Evolutionary conservation across 2,888 invertebrate genomes (phyloP), one percentile per base, ranked within the genome.

Genomic region (Parnassius smintheus): DNA sequence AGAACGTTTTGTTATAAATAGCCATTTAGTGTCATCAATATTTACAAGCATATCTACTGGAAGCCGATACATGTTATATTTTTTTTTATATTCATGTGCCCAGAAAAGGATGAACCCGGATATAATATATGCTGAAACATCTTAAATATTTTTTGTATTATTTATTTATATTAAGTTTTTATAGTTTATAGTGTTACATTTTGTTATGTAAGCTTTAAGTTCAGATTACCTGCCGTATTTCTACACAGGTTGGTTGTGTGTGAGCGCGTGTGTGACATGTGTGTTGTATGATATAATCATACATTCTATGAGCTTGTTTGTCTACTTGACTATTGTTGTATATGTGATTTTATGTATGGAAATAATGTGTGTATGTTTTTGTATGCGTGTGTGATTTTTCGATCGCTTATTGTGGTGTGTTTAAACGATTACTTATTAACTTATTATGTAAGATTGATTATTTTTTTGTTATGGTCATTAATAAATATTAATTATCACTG

Each of bases 161-260:
- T 35, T 35, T 35, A 35, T 35, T 35, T 35, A 44, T 52, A 62
- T 65, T 66, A 68, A 65, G 71, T 66, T 72, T 74, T 65, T 69
- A 64, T 62, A 68, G 70, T 73, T 71, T 77, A 74, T 77, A 65
- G 59, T 65, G 77, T 86, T 85, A 83, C 82, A 83, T 88, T 88
- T 80, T 76, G 83, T 80, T 86, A 83, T 74, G 82, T 81, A 72
- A 77, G 70, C 68, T 70, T 83, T 79, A 76, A 78, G 80, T 74
- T 75, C 49, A 13, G n/a, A 18, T 13, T 13, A 44, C 11, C 49
- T 8, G 18, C 12, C 13, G 35, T 35, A 7, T 35, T 35, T 35
- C 35, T 35, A 35, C 35, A 35, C 72, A 70, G 75, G 67, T 72
- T 72, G 72, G 72, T 71, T 73, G 71, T 73, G 72, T 76, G 76